Conservation (phyloP, 2,113 vertebrate species). For the Scalopus aquaticus region DNA sequence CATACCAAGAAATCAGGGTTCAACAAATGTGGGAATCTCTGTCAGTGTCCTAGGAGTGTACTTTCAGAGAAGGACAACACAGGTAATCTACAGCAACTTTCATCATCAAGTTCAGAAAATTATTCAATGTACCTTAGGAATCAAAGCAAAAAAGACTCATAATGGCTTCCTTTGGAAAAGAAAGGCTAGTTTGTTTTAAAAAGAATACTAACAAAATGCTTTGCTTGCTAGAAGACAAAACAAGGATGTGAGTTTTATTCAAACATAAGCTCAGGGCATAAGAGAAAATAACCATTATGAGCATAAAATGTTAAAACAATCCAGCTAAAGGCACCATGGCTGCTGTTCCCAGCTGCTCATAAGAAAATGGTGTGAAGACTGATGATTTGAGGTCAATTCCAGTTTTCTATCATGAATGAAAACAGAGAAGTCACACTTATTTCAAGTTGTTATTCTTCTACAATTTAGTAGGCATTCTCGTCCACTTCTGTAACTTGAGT, state of each 20-base stretch:
- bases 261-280: background rate
- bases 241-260: constrained; percentile 24
- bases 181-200: constrained; percentile 2
- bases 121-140: background rate
- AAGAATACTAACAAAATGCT: constrained; percentile 42
- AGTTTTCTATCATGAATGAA: constrained; percentile 11
- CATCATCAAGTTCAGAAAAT: background rate
- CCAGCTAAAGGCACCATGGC: background rate
- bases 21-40: too few species aligned
- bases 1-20: background rate
- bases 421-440: constrained; percentile 35
- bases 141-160: constrained; percentile 16
- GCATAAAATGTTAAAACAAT: background rate
- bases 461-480: constrained; percentile 1
- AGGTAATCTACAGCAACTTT: background rate
- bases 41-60: background rate
- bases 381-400: constrained; percentile 13
- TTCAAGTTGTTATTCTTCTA: constrained; percentile 12
- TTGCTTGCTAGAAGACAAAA: constrained; percentile 49
- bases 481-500: background rate
- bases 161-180: constrained; percentile 33
- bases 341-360: background rate
- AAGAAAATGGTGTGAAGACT: background rate
- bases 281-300: background rate
- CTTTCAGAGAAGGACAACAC: background rate